Evolutionary conservation across 2,888 invertebrate genomes (phyloP).

Genomic region (Nemotelus nigrinus): DNA sequence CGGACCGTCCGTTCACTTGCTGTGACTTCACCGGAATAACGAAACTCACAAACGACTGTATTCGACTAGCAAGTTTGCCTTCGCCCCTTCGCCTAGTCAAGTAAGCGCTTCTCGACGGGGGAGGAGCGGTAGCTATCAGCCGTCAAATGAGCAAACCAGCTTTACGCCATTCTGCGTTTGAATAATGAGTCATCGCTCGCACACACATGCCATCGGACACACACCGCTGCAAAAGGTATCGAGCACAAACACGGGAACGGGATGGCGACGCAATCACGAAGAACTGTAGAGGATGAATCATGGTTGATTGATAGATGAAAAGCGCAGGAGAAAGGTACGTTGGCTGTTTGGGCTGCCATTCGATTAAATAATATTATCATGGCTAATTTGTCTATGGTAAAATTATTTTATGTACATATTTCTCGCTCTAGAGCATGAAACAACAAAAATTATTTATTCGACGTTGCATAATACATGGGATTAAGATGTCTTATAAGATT

Average conservation of each 20-base stretch:
- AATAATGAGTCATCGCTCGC: slow-evolving; percentile 37
- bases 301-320: background rate
- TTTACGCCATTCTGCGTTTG: slow-evolving; percentile 1
- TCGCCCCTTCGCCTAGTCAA: background rate
- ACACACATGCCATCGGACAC: slow-evolving; percentile 4
- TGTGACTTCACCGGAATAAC: slow-evolving; percentile 38
- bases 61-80: background rate
- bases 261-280: background rate
- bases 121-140: background rate
- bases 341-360: too few species aligned
- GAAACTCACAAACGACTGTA: background rate
- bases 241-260: background rate
- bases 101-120: background rate
- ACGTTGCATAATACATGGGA: too few species aligned
- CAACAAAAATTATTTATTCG: too few species aligned
- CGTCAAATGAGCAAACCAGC: background rate
- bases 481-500: too few species aligned
- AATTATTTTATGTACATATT: too few species aligned
- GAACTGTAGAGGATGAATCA: slow-evolving; percentile 13
- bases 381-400: too few species aligned
- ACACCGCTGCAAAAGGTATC: background rate
- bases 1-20: slow-evolving; percentile 30
- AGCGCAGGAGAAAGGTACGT: too few species aligned
- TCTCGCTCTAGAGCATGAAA: too few species aligned
- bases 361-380: too few species aligned